Conservation (phyloP, 2,113 vertebrate species). For the Cisticola juncidis region DNA sequence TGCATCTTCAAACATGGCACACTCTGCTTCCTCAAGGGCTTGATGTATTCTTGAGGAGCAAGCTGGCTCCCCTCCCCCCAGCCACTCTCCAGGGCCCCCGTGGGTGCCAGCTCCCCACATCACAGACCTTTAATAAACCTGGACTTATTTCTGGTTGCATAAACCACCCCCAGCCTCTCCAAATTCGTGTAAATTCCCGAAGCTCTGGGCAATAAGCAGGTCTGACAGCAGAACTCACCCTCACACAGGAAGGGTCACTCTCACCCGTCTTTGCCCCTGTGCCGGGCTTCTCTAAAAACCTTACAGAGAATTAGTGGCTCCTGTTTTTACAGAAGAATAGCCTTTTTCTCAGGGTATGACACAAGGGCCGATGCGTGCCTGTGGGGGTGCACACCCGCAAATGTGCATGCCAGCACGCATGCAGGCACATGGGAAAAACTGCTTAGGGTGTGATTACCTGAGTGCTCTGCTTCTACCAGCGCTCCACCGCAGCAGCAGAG, state of each 20-base stretch:
- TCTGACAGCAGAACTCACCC: background rate
- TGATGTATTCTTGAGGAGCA: conserved; percentile 91
- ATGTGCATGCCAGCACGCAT: background rate
- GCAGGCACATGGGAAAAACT: background rate
- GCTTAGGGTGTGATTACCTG: background rate
- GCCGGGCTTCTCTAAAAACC: background rate
- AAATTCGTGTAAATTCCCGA: background rate
- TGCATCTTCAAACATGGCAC: conserved; percentile 99
- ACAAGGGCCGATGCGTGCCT: background rate
- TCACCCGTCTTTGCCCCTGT: background rate
- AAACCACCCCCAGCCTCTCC: background rate
- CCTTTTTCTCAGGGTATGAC: background rate
- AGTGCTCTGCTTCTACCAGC: background rate
- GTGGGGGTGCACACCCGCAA: background rate
- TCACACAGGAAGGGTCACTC: background rate
- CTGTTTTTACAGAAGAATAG: background rate
- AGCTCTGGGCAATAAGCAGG: accelerated
- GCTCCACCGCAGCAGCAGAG: accelerated
- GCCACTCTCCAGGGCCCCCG: conserved; percentile 29
- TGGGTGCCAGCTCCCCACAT: conserved; percentile 26
- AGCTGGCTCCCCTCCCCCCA: conserved; percentile 62
- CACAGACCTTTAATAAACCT: conserved; percentile 55
- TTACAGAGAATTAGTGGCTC: background rate
- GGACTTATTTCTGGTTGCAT: conserved; percentile 14
- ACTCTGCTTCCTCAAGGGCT: conserved; percentile 96